A percentile compares a stretch with the other conserved stretches of the same genome.
Conservation (phyloP, 2,888 invertebrate species). For the Penaeus monodon region DNA sequence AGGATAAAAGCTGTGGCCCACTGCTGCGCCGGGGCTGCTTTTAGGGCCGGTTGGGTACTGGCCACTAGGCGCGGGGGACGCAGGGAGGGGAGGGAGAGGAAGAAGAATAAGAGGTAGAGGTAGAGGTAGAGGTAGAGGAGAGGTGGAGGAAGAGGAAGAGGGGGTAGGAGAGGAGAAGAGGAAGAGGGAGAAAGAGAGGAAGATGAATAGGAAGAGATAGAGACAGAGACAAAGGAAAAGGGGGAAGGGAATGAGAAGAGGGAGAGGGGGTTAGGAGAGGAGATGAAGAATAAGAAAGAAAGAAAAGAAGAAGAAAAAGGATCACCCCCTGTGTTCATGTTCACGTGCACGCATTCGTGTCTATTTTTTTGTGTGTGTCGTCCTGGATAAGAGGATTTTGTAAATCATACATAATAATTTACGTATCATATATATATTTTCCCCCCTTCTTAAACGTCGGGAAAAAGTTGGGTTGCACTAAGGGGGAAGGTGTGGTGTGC, state of each 20-base stretch:
- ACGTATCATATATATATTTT: too few relatives aligned
- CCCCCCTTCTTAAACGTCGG: too few relatives aligned
- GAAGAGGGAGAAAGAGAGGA: too few relatives aligned
- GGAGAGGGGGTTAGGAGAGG: neutral
- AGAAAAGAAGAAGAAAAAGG: too few relatives aligned
- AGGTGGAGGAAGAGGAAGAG: neutral
- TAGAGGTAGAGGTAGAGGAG: neutral
- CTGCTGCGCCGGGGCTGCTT: neutral
- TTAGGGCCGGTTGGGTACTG: neutral
- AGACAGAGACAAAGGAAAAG: neutral
- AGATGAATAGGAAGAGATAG: neutral
- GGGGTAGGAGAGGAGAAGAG: neutral
- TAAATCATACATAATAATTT: too few relatives aligned
- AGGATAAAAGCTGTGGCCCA: too few relatives aligned
- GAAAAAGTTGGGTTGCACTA: too few relatives aligned
- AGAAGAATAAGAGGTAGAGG: neutral
- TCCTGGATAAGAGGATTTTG: too few relatives aligned
- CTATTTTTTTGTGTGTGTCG: too few relatives aligned
- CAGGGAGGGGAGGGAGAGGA: neutral
- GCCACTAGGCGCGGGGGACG: neutral
- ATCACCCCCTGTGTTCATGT: too few relatives aligned
- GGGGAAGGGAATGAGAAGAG: neutral
- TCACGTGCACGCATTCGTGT: too few relatives aligned
- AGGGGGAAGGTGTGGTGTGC: too few relatives aligned
- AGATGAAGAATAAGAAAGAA: neutral